A percentile compares a stretch with the other conserved stretches of the same genome.
Evolutionary conservation across 1,140 invertebrate genomes (phyloP).

Genomic region (Temnothorax longispinosus): DNA sequence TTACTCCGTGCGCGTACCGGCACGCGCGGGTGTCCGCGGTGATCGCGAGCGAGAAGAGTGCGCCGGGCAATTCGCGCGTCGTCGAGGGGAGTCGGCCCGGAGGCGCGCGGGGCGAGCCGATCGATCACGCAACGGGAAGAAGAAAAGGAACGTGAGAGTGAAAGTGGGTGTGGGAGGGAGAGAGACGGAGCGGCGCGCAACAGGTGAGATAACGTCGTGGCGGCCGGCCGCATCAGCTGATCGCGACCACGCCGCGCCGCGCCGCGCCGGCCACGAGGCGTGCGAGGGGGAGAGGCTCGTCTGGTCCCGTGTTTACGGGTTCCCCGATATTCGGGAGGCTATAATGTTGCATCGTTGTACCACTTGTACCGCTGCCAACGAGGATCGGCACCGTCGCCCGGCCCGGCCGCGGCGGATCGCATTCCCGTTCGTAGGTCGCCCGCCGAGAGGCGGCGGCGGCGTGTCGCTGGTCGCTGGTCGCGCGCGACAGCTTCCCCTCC

Average conservation of each 20-base stretch:
- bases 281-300: background rate
- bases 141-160: background rate
- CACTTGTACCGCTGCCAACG: background rate
- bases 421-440: no score
- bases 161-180: background rate
- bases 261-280: no score
- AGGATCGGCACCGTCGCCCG: background rate
- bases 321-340: no score
- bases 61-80: no score
- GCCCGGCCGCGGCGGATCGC: no score
- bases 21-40: background rate
- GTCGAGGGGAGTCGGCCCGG: background rate
- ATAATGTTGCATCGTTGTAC: no score
- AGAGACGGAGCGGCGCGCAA: background rate
- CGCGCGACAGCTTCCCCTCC: no score
- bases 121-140: background rate
- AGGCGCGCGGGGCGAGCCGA: background rate
- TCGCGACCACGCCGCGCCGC: background rate
- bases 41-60: no score
- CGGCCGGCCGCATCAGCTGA: background rate
- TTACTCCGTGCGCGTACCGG: background rate
- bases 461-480: no score
- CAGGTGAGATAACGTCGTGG: background rate
- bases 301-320: background rate
- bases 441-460: no score